Base-by-base conservation (phyloP, 2,797 vertebrate species). In the Bradypus variegatus region DNA sequence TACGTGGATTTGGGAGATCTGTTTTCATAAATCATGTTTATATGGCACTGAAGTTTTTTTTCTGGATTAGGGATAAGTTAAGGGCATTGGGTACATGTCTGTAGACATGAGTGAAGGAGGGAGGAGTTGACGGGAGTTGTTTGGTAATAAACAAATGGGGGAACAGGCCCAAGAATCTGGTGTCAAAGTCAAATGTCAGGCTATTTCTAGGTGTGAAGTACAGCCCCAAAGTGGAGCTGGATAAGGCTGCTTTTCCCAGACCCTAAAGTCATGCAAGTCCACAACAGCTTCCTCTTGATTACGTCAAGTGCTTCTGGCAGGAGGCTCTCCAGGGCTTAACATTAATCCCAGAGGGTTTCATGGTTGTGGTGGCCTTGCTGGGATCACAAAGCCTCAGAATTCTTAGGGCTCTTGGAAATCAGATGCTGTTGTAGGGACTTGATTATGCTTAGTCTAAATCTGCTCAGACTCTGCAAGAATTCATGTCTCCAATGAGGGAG, bases 401-500 rank as follows among this genome's bases (percentile, higher is more conserved):
- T 78, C 73, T 93, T 80, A 90, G 91, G 96, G 96, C 96, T 95
- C 92, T 31, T 95, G 89, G 94, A 96, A 94, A 91, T 96, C 95
- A 94, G 95, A 60, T 58, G 29, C 11, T 41, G 77, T 88, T 60
- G 29, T 14, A 78, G 50, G 12, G 73, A 73, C 89, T 94, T 96
- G 94, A 88, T 86, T 94, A 83, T 45, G 93, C 88, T 94, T 90
- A 85, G 88, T 96, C 94, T 94, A 94, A 94, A 64, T 45, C n/a
- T 69, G 53, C 90, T 94, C 81, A 91, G 29, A 78, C 86, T 89
- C 55, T 67, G 88, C 45, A n/a, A 16, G 78, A 45, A 76, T 10
- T 10, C 48, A 31, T 33, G 45, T 84, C 69, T 8, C 21, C 36
- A 1, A 9, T 2, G 7, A 19, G 36, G 11, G 29, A 10, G 64